Conservation (phyloP, 1,140 invertebrate genomes). For the Chrysoperla carnea region DNA sequence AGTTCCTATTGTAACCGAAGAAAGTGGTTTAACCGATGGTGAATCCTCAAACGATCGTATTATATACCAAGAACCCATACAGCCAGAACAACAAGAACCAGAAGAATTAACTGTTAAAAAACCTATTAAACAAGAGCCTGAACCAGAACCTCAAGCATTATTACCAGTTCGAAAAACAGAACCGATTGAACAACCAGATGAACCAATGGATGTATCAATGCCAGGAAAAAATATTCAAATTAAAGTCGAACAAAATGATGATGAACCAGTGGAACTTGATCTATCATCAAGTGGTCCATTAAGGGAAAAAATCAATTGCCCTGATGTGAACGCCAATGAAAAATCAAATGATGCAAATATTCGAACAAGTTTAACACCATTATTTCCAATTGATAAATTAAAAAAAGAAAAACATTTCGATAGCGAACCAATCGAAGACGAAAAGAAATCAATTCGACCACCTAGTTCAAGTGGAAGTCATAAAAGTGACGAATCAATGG, state of each 20-base stretch:
- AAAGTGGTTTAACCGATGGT: conserved; percentile 28
- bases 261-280: neutral
- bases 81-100: conserved; percentile 16
- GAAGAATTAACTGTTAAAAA: conserved; percentile 8
- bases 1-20: conserved; percentile 30
- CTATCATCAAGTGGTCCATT: conserved; percentile 7
- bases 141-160: neutral
- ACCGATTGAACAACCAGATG: conserved; percentile 4
- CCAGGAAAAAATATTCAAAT: conserved; percentile 6
- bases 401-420: conserved; percentile 18
- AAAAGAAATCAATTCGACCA: conserved; percentile 23
- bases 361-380: conserved; percentile 19
- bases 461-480: conserved; percentile 35
- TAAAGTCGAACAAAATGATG: conserved; percentile 6
- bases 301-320: conserved; percentile 13
- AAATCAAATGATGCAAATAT: conserved; percentile 17
- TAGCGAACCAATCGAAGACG: conserved; percentile 16
- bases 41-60: conserved; percentile 42
- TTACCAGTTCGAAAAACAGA: neutral
- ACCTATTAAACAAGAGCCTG: neutral
- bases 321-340: conserved; percentile 21
- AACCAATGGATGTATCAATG: conserved; percentile 5
- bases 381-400: conserved; percentile 18
- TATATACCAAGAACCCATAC: conserved; percentile 17
- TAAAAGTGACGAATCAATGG: conserved; percentile 38